These are phyloP conservation scores for Lithobius niger DNA, from an alignment of 1,140 invertebrate species.

Conservation along the genomic window DNA sequence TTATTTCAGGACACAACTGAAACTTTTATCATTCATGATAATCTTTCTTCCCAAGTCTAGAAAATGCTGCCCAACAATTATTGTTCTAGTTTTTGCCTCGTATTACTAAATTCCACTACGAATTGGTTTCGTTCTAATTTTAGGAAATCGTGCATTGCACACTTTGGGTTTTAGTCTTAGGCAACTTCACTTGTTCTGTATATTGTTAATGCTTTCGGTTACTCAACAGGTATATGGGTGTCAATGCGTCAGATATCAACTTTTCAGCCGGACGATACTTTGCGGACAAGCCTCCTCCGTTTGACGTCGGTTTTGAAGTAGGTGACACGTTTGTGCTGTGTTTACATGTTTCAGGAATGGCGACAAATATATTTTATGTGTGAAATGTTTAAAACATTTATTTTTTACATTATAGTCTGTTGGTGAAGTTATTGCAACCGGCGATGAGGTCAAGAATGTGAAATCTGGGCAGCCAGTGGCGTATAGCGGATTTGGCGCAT, in stretches of 20 bases:
- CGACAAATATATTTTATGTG: not conserved
- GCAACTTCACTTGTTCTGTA: too few species aligned
- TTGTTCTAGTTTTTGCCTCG: too few species aligned
- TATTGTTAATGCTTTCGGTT: too few species aligned
- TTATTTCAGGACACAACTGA: too few species aligned
- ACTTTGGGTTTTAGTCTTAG: too few species aligned
- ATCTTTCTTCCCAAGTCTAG: too few species aligned
- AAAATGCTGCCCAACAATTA: too few species aligned
- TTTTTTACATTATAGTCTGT: constrained; percentile 19
- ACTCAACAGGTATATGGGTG: not conserved
- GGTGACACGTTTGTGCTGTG: not conserved
- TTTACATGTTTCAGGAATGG: not conserved
- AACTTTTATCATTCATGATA: too few species aligned
- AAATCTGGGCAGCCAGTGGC: constrained; percentile 25
- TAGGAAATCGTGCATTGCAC: too few species aligned
- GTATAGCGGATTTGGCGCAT: constrained; percentile 23
- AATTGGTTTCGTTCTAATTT: too few species aligned
- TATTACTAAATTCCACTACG: too few species aligned
- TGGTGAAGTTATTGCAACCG: constrained; percentile 25
- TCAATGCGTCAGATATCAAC: constrained; percentile 2
- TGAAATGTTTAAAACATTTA: not conserved
- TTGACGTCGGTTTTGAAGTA: not conserved
- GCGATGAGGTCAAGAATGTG: constrained; percentile 16
- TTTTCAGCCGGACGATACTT: not conserved
- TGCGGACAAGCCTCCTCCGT: not conserved